Evolutionary conservation across 2,113 vertebrate species (phyloP), one percentile per base, ranked within the genome.

Genomic region (Cyrtonyx montezumae): DNA sequence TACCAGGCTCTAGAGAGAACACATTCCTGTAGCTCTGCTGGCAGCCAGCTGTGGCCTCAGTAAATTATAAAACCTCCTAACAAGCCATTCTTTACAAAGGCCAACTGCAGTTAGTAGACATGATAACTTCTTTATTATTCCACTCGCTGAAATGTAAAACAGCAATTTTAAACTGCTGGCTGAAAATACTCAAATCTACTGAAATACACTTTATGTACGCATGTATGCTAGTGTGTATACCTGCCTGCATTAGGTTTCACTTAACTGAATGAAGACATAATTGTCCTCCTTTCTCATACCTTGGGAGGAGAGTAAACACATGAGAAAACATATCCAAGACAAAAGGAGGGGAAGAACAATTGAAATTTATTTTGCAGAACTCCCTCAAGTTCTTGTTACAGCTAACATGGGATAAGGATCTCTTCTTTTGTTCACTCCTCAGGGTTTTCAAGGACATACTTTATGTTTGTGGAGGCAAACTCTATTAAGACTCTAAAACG

Each of bases 61-160:
- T 97, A 98, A 98, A 98, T 98, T 97, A 98, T 79, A 96, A 97
- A 98, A 91, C 88, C 94, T 97, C 91, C 89, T 97, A 98, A 98
- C 95, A 96, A 97, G 97, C 90, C 89, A 84, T 96, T 97, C 97
- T 98, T 98, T 94, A 96, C 96, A 96, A 95, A 97, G 87, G 92
- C 93, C 91, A 97, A 95, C 90, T 96, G 91, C 94, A 91, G 96
- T 97, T 95, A 97, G 95, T 95, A 97, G 96, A 96, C 95, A 96
- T 76, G 93, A 95, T 97, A 97, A 95, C 93, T 97, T 93, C 91
- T 90, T 95, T 93, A 96, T 97, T 97, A 98, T 96, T 96, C 85
- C 65, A 96, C 88, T 97, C 84, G 81, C 92, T 91, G 93, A 93
- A 98, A 98, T 98, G 96, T 97, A 97, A 97, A 97, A 95, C 34